Conservation (phyloP, 2,797 vertebrate species). For the Sphenopsis melanotis region DNA sequence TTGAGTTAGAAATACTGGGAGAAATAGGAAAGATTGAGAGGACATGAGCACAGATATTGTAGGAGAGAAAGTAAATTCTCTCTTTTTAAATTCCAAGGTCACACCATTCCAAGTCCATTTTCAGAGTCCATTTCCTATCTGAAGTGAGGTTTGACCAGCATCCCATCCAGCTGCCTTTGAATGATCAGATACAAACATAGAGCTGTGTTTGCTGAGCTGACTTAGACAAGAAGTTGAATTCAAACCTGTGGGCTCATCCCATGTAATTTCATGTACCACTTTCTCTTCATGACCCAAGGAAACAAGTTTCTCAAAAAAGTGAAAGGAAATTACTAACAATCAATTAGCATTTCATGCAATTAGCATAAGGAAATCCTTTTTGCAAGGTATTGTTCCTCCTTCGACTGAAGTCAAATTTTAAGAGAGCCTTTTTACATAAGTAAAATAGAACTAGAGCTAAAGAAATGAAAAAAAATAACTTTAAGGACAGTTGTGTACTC, state of each 20-base stretch:
- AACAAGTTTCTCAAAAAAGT: not conserved
- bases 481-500: not conserved
- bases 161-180: not conserved
- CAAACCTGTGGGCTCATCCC: not conserved
- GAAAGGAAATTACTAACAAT: not conserved
- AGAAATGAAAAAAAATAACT: not conserved
- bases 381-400: not conserved
- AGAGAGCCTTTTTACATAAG: not conserved
- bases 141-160: not conserved
- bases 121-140: not conserved
- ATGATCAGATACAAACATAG: not conserved
- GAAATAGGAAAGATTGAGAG: not conserved
- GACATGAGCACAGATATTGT: not conserved
- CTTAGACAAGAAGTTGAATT: not conserved
- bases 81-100: not conserved
- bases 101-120: not conserved
- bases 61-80: not conserved
- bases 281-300: not conserved
- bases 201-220: not conserved
- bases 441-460: not conserved
- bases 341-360: not conserved
- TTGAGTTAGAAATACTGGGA: not conserved
- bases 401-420: not conserved
- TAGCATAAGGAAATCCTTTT: not conserved
- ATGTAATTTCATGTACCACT: fast-evolving